Base-by-base conservation (phyloP, 2,888 invertebrate genomes). In the Stenchaetothrips biformis region DNA sequence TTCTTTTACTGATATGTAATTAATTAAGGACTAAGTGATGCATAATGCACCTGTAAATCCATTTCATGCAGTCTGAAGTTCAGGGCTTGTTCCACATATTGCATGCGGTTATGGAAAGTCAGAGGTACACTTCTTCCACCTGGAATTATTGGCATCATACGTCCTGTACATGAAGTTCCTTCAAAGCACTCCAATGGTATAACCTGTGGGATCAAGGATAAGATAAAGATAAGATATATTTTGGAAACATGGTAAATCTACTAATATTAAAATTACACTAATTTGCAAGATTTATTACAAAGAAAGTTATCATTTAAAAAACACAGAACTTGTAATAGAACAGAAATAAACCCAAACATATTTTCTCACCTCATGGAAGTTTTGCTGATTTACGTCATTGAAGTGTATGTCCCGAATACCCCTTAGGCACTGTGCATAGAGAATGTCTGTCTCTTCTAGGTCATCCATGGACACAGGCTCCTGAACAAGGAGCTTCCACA, bases 161-260 rank as follows among this genome's bases (percentile, higher is more conserved):
- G 85, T 82, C 90, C 90, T n/a, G 89, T 89, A 84, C 90, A 89
- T 84, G 90, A 90, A 80, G 90, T 89, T 18, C 91, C 91, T 85
- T 90, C 90, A 85, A 91, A 91, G 84, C 88, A 88, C 84, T 91
- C 91, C 83, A 91, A 85, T 3, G 91, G 92, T 82, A 92, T 91
- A 48, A 89, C 86, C 86, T 86, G 80, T 4, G 48, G 82, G 81
- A 48, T 79, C 81, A 18, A 81, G 79, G 79, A 74, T 7, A 18
- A 79, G 79, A 74, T 11, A 74, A 7, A 9, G 0, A 6, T 21
- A 21, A 67, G 21, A 74, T 74, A 1, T 21, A 67, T 21, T 9
- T 53, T 53, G 53, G 53, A 2, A 53, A 25, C 2, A 79, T 62
- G 48, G 80, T 7, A 80, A 80, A 78, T 77, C 13, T 74, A 59